Evolutionary conservation across 2,888 invertebrate genomes (phyloP).

Genomic region (Watsonalla binaria): DNA sequence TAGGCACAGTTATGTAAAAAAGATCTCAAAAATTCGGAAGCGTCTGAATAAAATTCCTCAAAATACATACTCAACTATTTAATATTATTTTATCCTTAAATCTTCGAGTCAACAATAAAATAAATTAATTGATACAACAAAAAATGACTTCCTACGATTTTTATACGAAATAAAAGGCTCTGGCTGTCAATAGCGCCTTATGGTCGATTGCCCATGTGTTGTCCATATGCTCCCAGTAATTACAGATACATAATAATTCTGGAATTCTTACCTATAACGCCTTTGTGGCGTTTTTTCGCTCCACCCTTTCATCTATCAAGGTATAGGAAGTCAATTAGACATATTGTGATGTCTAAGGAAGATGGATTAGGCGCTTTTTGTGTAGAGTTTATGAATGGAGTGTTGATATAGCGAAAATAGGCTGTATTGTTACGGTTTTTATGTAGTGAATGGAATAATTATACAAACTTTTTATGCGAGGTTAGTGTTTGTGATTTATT

Average conservation of each 20-base stretch:
- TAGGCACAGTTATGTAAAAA: no score
- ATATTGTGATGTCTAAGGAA: constrained; percentile 32
- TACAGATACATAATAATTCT: constrained; percentile 58
- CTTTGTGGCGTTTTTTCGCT: constrained; percentile 51
- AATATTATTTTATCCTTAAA: neutral
- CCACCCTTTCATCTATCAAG: constrained; percentile 48
- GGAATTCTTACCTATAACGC: constrained; percentile 54
- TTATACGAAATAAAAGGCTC: constrained; percentile 33
- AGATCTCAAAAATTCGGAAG: no score
- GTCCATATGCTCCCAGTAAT: constrained; percentile 55
- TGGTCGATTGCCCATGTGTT: constrained; percentile 63
- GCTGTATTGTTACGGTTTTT: neutral
- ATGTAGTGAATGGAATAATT: constrained; percentile 1
- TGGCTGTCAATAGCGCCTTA: constrained; percentile 43
- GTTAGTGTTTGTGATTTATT: no score
- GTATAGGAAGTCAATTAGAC: constrained; percentile 53
- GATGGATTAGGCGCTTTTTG: constrained; percentile 30
- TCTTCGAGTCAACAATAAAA: constrained; percentile 1
- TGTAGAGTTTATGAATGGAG: neutral
- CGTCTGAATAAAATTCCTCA: no score
- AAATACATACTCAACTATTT: no score
- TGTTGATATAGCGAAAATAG: neutral
- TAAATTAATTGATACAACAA: constrained; percentile 39
- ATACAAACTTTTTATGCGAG: neutral
- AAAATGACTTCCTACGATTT: constrained; percentile 34